Evolutionary conservation across 2,797 vertebrate genomes (phyloP).

Genomic region (Dryobates pubescens): DNA sequence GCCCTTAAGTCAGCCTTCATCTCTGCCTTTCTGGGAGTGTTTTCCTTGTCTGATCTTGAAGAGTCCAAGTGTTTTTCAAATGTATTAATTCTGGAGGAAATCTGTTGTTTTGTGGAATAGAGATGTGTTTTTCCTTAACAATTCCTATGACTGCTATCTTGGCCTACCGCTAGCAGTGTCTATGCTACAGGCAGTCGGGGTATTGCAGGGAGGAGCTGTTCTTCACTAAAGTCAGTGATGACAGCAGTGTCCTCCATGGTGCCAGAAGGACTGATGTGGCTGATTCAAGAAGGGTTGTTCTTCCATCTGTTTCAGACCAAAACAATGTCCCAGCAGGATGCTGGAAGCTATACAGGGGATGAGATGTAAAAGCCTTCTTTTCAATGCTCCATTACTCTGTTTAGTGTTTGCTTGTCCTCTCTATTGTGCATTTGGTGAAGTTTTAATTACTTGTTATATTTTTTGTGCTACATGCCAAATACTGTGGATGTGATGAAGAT

Average conservation of each 20-base stretch:
- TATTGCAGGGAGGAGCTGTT: not conserved
- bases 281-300: slow-evolving; percentile 24
- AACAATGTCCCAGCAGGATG: slow-evolving; percentile 60
- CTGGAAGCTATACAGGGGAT: not conserved
- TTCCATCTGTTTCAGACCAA: slow-evolving; percentile 31
- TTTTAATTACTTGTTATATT: slow-evolving; percentile 45
- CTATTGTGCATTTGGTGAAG: slow-evolving; percentile 35
- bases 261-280: slow-evolving; percentile 30
- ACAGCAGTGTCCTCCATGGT: not conserved
- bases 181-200: not conserved
- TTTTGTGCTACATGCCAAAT: not conserved
- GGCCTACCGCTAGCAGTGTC: not conserved
- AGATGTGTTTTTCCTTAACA: not conserved
- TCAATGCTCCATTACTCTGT: slow-evolving; percentile 44
- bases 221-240: not conserved
- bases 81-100: not conserved
- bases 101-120: slow-evolving; percentile 3
- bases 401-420: slow-evolving; percentile 39
- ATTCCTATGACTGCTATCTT: slow-evolving; percentile 1
- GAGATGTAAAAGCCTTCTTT: slow-evolving; percentile 49
- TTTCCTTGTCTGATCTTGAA: not conserved
- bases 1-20: not conserved
- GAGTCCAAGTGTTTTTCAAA: not conserved
- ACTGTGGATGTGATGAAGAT: not conserved
- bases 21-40: not conserved